Evolutionary conservation across 2,797 vertebrate genomes (phyloP).

Genomic region (Acropternis orthonyx): DNA sequence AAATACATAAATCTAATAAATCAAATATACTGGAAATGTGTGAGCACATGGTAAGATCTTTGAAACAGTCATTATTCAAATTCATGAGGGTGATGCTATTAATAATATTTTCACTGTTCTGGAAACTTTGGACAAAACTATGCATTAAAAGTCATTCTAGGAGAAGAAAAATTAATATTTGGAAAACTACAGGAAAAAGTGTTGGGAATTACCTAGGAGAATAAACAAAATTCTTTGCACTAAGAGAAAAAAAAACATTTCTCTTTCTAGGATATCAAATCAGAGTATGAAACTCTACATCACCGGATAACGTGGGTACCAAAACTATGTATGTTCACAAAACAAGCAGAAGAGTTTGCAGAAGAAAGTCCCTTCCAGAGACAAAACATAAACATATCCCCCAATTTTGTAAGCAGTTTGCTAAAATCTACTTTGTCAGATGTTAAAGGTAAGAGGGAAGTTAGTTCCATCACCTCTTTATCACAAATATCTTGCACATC

Average conservation of each 20-base stretch:
- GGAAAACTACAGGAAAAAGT: background rate
- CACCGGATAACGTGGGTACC: background rate
- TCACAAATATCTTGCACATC: background rate
- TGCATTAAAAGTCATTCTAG: background rate
- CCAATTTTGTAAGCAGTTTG: background rate
- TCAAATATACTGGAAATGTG: background rate
- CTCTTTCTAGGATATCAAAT: background rate
- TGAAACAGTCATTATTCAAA: background rate
- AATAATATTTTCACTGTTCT: background rate
- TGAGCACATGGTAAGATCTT: background rate
- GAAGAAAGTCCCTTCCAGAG: background rate
- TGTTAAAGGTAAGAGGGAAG: background rate
- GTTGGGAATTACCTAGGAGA: background rate
- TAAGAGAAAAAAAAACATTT: background rate
- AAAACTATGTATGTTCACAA: background rate
- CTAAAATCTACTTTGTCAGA: background rate
- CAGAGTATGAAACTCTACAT: background rate
- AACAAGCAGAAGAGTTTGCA: background rate
- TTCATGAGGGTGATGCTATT: rapidly evolving
- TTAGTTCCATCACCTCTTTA: background rate
- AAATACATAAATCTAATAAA: background rate
- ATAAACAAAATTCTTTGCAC: background rate
- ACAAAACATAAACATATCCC: background rate
- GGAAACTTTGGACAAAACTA: background rate
- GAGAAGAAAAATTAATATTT: background rate